These are phyloP conservation scores for Drosophila falleni DNA, from an alignment of 2,888 invertebrate species.

Conservation along the genomic window DNA sequence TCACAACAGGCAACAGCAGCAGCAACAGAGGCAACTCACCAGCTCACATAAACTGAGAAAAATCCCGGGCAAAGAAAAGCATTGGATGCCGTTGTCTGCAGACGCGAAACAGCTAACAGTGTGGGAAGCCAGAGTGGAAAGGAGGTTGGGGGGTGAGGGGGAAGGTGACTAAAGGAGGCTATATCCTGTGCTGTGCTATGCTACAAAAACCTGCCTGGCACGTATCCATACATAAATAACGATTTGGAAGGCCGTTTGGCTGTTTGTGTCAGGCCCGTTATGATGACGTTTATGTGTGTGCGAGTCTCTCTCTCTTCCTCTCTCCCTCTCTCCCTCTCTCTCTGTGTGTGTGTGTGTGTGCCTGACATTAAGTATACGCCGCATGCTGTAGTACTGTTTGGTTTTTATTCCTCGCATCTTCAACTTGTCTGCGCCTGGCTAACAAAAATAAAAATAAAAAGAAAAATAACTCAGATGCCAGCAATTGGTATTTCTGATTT, in stretches of 20 bases:
- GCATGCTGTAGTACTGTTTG: slow-evolving; percentile 52
- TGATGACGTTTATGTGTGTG: slow-evolving; percentile 73
- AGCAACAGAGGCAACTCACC: slow-evolving; percentile 6
- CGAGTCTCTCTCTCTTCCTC: background rate
- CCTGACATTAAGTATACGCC: slow-evolving; percentile 81
- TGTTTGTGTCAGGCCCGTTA: slow-evolving; percentile 66
- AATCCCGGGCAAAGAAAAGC: slow-evolving; percentile 38
- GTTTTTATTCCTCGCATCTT: slow-evolving; percentile 34
- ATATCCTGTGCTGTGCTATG: slow-evolving; percentile 7
- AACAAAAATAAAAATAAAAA: slow-evolving; percentile 7
- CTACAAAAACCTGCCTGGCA: slow-evolving; percentile 62
- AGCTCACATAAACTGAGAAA: slow-evolving; percentile 45
- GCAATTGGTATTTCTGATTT: slow-evolving; percentile 10
- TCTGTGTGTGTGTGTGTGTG: slow-evolving; percentile 25
- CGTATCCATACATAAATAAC: slow-evolving; percentile 78
- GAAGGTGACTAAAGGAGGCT: slow-evolving; percentile 5
- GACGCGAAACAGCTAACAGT: slow-evolving; percentile 45
- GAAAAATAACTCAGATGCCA: slow-evolving; percentile 31
- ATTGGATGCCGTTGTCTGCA: slow-evolving; percentile 71
- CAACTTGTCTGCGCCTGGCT: slow-evolving; percentile 36
- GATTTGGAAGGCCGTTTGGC: slow-evolving; percentile 70
- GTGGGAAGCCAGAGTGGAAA: background rate
- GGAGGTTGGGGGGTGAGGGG: background rate
- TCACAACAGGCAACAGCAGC: slow-evolving; percentile 54
- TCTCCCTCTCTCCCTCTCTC: background rate